A percentile compares a stretch with the other conserved stretches of the same genome.
These are phyloP conservation scores for Vultur gryphus DNA, from an alignment of 2,797 vertebrate genomes.

Conservation along the genomic window DNA sequence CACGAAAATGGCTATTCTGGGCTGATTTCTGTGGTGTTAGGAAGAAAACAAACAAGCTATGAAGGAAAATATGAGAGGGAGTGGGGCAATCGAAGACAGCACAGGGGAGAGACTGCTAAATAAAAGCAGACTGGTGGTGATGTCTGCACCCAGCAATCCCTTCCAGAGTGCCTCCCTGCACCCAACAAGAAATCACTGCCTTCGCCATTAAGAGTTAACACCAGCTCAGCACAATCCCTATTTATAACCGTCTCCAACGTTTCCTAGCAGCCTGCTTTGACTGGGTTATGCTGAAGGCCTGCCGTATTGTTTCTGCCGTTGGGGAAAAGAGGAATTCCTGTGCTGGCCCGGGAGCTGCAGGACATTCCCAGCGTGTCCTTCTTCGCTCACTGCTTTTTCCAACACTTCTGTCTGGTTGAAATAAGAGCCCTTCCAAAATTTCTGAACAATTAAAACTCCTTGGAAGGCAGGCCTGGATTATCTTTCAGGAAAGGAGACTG, in stretches of 20 bases:
- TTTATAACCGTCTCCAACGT: not conserved
- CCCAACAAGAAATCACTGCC: not conserved
- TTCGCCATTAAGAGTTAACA: not conserved
- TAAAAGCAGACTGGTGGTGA: not conserved
- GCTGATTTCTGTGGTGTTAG: not conserved
- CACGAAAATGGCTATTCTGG: not conserved
- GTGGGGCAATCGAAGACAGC: not conserved
- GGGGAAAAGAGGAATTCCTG: slow-evolving; percentile 48
- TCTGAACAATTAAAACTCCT: not conserved
- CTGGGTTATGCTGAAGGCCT: not conserved
- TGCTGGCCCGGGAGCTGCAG: not conserved
- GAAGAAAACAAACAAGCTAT: not conserved
- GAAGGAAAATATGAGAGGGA: not conserved
- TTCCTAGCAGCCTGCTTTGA: slow-evolving; percentile 24
- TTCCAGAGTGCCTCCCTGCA: not conserved
- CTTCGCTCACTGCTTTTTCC: not conserved
- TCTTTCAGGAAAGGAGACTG: not conserved
- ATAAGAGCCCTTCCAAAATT: not conserved
- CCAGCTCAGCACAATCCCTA: not conserved
- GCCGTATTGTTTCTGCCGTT: not conserved
- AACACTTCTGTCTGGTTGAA: not conserved
- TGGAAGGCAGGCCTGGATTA: slow-evolving; percentile 3
- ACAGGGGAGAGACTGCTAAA: not conserved
- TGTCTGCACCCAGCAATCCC: not conserved
- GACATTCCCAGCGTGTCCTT: not conserved